phyloP scores from a whole-genome alignment of 2,888 invertebrate genomes.

The Drosophila dives region DNA sequence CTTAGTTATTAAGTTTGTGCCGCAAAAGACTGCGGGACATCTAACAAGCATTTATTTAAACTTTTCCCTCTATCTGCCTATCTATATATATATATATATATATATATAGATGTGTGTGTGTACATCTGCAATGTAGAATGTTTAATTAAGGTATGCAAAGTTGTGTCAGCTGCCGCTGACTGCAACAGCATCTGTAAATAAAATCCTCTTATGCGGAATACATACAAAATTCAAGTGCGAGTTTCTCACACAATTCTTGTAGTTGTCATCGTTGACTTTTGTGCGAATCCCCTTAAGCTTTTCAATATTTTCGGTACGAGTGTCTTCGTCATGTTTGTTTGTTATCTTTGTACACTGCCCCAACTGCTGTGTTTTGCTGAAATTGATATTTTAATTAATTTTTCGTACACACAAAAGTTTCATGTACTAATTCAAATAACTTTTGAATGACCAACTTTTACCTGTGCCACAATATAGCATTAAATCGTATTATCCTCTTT shows the following conservation, averaged over 20 bases:
- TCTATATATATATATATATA: neutral
- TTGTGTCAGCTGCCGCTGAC: conserved; percentile 64
- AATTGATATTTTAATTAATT: conserved; percentile 78
- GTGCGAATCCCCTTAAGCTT: conserved; percentile 20
- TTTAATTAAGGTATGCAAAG: conserved; percentile 75
- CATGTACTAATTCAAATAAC: conserved; percentile 47
- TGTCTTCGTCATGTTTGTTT: conserved; percentile 25
- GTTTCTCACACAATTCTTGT: conserved; percentile 32
- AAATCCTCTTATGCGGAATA: conserved; percentile 56
- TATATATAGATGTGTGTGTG: neutral
- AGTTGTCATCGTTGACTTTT: conserved; percentile 48
- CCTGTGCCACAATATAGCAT: conserved; percentile 28
- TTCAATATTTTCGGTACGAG: conserved; percentile 15
- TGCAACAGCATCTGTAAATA: conserved; percentile 63
- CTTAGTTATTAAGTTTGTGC: conserved; percentile 48
- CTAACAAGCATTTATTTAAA: conserved; percentile 71
- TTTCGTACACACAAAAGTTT: conserved; percentile 50
- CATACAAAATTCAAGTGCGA: conserved; percentile 12
- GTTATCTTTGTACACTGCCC: conserved; percentile 4
- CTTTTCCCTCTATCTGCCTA: conserved; percentile 29
- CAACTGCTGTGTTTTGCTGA: conserved; percentile 23
- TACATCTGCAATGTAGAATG: conserved; percentile 60
- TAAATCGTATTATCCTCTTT: conserved; percentile 26
- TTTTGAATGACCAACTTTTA: conserved; percentile 70
- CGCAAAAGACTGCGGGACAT: conserved; percentile 60